phyloP scores from a whole-genome alignment of 2,797 vertebrate species.

The Aphelocoma californica region DNA sequence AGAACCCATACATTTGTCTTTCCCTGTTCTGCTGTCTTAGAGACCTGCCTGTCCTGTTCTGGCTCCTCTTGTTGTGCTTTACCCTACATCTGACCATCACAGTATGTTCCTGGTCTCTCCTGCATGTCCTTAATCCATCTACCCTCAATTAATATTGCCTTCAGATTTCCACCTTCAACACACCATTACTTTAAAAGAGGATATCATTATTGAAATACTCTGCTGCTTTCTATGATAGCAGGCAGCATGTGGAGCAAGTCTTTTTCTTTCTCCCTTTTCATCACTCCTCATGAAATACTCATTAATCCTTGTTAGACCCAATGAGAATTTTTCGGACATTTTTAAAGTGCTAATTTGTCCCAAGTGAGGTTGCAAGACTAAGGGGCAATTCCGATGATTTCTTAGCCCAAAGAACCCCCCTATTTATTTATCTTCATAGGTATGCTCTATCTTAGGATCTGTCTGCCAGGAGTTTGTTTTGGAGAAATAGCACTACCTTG shows the following conservation, averaged over 20 bases:
- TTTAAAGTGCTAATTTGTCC: slow-evolving; percentile 20
- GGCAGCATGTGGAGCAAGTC: not conserved
- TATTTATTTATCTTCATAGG: not conserved
- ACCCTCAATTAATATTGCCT: slow-evolving; percentile 1
- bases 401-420: not conserved
- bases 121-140: not conserved
- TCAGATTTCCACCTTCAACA: not conserved
- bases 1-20: not conserved
- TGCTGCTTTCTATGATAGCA: slow-evolving; percentile 25
- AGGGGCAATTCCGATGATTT: not conserved
- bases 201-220: not conserved
- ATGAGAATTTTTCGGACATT: not conserved
- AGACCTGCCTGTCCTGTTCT: not conserved
- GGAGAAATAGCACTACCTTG: not conserved
- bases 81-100: not conserved
- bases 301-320: slow-evolving; percentile 2
- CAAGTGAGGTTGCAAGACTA: not conserved
- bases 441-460: not conserved
- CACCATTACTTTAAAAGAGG: slow-evolving; percentile 6
- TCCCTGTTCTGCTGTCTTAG: not conserved
- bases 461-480: not conserved
- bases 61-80: not conserved
- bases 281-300: not conserved
- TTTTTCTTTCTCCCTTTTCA: slow-evolving; percentile 19
- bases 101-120: not conserved